Conservation (phyloP, 2,113 vertebrate species). For the Cacatua alba region DNA sequence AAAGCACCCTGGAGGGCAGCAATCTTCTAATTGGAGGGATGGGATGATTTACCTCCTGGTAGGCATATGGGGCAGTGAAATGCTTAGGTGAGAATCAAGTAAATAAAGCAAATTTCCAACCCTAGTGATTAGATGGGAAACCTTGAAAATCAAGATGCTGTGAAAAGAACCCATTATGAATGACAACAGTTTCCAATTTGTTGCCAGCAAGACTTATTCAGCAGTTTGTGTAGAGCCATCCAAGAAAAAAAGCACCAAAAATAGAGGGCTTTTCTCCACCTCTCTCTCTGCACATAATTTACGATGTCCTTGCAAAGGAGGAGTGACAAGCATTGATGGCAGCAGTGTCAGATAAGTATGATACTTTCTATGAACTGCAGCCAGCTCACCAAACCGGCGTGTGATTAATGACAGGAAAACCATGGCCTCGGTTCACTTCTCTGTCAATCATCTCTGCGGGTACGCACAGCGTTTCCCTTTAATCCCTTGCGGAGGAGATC, state of each 20-base stretch:
- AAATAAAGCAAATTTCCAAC: not conserved
- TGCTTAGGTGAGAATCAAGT: not conserved
- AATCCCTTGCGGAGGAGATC: not conserved
- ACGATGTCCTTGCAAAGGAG: not conserved
- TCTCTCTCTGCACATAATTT: conserved; percentile 20
- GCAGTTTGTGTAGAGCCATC: conserved; percentile 23
- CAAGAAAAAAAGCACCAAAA: conserved; percentile 30
- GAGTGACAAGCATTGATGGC: conserved; percentile 31
- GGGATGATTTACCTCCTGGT: not conserved
- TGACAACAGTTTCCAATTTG: conserved; percentile 14
- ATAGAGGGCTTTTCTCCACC: conserved; percentile 36
- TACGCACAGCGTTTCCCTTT: conserved; percentile 13
- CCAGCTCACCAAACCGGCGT: not conserved
- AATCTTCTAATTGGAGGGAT: not conserved
- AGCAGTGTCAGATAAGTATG: conserved; percentile 49
- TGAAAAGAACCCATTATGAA: not conserved
- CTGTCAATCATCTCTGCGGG: not conserved
- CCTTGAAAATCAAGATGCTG: not conserved
- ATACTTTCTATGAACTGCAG: conserved; percentile 57
- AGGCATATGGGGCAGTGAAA: not conserved
- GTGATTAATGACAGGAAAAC: conserved; percentile 59
- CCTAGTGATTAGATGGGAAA: not conserved
- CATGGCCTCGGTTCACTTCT: conserved; percentile 31
- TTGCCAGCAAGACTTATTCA: conserved; percentile 39
- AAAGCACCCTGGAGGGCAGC: not conserved